Evolutionary conservation across 1,140 invertebrate species (phyloP).

Genomic region (Drosophila nigromelanica): DNA sequence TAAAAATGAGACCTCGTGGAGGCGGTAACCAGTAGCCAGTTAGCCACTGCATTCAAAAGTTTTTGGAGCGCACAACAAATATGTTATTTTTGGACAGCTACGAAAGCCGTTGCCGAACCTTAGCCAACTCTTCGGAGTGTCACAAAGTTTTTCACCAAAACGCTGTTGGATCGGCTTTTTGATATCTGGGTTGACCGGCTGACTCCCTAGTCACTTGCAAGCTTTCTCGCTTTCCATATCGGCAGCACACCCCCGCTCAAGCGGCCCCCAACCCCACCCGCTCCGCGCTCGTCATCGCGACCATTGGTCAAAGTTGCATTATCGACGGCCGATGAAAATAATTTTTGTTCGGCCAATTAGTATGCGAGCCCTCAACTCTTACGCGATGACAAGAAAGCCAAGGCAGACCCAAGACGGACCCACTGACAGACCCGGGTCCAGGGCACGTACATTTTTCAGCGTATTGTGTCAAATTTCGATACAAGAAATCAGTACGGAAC

Average conservation of each 20-base stretch:
- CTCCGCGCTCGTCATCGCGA: no score
- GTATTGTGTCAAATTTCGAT: conserved; percentile 82
- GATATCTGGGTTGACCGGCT: conserved; percentile 68
- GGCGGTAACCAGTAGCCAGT: not conserved
- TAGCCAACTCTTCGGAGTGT: conserved; percentile 54
- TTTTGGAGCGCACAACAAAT: conserved; percentile 61
- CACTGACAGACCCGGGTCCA: conserved; percentile 7
- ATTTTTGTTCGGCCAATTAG: conserved; percentile 65
- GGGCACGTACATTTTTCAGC: conserved; percentile 73
- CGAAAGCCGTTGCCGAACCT: conserved; percentile 60
- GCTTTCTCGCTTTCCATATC: conserved; percentile 81
- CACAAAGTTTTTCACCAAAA: conserved; percentile 74
- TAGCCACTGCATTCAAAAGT: conserved; percentile 39
- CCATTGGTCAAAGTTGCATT: conserved; percentile 62
- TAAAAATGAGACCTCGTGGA: conserved; percentile 4
- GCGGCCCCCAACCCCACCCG: no score
- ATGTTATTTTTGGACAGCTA: conserved; percentile 67
- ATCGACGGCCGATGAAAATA: conserved; percentile 75
- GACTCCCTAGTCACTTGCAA: conserved; percentile 26
- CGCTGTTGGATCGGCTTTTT: conserved; percentile 50
- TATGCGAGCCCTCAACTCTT: conserved; percentile 69
- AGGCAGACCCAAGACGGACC: conserved; percentile 39
- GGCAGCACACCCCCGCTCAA: conserved; percentile 17
- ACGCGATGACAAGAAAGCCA: conserved; percentile 76
- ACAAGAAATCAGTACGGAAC: conserved; percentile 82